phyloP scores from a whole-genome alignment of 2,888 invertebrate genomes.

The Laothoe populi region DNA sequence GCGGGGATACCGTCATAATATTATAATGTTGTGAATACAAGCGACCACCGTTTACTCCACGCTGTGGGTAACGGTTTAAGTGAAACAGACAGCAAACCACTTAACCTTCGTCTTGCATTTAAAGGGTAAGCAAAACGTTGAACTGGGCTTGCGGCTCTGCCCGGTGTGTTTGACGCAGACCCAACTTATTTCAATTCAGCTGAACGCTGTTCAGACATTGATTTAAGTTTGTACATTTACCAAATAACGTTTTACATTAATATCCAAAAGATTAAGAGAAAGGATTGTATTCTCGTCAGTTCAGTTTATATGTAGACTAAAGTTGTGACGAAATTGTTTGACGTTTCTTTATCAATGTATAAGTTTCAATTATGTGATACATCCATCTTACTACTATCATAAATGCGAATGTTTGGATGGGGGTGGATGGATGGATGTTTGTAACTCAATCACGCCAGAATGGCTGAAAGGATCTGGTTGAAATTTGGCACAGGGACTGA shows the following conservation, averaged over 20 bases:
- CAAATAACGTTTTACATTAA: background rate
- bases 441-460: too few relatives aligned
- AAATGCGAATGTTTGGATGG: too few relatives aligned
- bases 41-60: conserved; percentile 59
- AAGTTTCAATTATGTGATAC: background rate
- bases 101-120: conserved; percentile 78
- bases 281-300: conserved; percentile 4
- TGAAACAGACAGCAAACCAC: conserved; percentile 77
- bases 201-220: conserved; percentile 2
- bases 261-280: conserved; percentile 1
- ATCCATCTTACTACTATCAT: too few relatives aligned
- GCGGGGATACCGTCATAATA: conserved; percentile 58
- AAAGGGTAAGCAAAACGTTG: conserved; percentile 70
- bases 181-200: conserved; percentile 18
- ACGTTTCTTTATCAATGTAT: conserved; percentile 12
- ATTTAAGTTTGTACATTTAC: conserved; percentile 13
- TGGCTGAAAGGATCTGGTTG: too few relatives aligned
- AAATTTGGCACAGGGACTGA: too few relatives aligned
- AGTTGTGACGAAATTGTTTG: background rate
- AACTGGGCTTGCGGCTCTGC: conserved; percentile 46
- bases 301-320: background rate
- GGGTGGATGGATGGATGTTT: too few relatives aligned
- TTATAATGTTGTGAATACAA: conserved; percentile 65
- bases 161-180: conserved; percentile 17
- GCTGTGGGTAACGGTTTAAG: conserved; percentile 68